Conservation (phyloP, 2,113 vertebrate species). For the Naja naja region DNA sequence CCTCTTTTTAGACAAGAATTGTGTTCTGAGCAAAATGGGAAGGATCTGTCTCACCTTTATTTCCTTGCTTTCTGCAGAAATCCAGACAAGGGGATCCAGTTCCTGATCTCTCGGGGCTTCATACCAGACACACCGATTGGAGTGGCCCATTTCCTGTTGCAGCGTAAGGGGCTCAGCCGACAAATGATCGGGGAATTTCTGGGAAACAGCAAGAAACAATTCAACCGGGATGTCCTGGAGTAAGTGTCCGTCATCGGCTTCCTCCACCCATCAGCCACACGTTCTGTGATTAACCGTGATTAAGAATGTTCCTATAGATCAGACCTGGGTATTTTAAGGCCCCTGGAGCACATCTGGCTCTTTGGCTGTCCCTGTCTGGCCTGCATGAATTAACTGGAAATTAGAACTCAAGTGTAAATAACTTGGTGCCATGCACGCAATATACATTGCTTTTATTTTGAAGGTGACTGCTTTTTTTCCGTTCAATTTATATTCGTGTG, state of each 20-base stretch:
- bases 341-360: background rate
- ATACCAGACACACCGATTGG: conserved; percentile 96
- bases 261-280: too few relatives aligned
- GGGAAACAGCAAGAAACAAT: conserved; percentile 98
- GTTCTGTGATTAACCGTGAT: accelerated
- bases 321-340: background rate
- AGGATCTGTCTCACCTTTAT: background rate
- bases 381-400: background rate
- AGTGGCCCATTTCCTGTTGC: conserved; percentile 95
- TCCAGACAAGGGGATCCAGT: conserved; percentile 96
- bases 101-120: conserved; percentile 94
- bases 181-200: conserved; percentile 99
- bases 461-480: background rate
- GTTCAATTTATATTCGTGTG: background rate
- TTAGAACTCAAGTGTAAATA: background rate
- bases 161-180: conserved; percentile 95
- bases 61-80: conserved; percentile 76
- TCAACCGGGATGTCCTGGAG: conserved; percentile 97
- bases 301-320: background rate
- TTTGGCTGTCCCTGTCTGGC: background rate
- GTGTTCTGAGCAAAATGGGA: background rate
- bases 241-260: conserved; percentile 71
- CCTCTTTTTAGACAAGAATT: background rate
- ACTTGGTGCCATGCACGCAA: background rate
- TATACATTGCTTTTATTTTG: background rate